Conservation (phyloP, 2,113 vertebrate species). For the Labeo catla region DNA sequence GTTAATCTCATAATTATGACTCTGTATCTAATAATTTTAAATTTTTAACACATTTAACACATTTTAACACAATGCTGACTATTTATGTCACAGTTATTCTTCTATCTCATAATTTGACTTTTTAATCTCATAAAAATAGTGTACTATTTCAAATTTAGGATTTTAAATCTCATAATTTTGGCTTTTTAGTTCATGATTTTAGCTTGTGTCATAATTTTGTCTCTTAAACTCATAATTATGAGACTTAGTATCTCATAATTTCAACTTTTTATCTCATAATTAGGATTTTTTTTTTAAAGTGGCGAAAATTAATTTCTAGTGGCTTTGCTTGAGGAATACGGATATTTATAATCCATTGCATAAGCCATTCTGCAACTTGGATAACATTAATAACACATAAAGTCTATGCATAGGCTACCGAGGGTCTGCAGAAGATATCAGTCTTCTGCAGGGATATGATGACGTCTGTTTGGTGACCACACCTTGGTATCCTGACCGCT, state of each 20-base stretch:
- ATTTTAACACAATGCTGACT: neutral
- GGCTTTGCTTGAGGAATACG: neutral
- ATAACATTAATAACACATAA: neutral
- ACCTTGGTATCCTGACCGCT: neutral
- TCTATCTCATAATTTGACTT: neutral
- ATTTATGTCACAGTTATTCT: neutral
- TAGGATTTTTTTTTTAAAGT: neutral
- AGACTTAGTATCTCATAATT: too few relatives aligned
- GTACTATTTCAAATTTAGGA: neutral
- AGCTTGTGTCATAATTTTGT: neutral
- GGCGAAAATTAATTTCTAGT: too few relatives aligned
- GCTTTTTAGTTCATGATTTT: too few relatives aligned
- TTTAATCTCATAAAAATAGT: too few relatives aligned
- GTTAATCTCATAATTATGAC: too few relatives aligned
- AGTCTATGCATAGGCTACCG: neutral
- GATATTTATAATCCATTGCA: neutral
- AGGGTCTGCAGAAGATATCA: neutral
- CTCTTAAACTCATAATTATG: too few relatives aligned
- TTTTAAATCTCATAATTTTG: too few relatives aligned
- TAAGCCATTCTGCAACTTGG: neutral
- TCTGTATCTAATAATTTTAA: too few relatives aligned
- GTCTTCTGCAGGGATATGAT: constrained; percentile 29
- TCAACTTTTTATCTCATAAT: too few relatives aligned
- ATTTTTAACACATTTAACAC: too few relatives aligned
- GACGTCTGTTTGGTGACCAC: neutral